Conservation (phyloP, 1,140 invertebrate species). For the Eciton burchellii region DNA sequence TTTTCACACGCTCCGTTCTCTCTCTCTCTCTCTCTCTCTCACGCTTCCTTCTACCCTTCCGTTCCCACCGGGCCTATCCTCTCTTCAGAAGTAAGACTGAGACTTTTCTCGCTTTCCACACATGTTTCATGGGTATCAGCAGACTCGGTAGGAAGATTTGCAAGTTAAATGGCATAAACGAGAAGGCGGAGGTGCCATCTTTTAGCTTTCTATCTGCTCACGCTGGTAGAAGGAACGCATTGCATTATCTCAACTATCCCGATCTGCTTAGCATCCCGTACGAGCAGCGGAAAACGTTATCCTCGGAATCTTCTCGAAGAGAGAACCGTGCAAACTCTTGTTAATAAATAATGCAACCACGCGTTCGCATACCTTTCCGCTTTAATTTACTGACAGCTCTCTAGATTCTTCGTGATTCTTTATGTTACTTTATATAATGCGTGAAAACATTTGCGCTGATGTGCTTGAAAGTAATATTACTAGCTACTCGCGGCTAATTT, state of each 20-base stretch:
- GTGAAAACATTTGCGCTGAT: neutral
- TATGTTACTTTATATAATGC: neutral
- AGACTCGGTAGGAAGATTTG: constrained; percentile 79
- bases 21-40: constrained; percentile 54
- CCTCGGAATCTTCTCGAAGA: neutral
- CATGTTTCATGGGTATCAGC: constrained; percentile 77
- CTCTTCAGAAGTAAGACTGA: constrained; percentile 58
- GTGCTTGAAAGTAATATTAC: neutral
- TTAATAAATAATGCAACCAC: constrained; percentile 3
- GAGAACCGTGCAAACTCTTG: neutral
- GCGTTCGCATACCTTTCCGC: neutral
- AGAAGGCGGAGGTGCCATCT: constrained; percentile 69
- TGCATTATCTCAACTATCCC: neutral
- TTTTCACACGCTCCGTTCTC: constrained; percentile 76
- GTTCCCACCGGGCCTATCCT: constrained; percentile 51
- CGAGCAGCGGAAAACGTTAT: neutral
- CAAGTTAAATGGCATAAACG: constrained; percentile 83
- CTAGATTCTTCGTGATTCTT: neutral
- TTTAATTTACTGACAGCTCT: constrained; percentile 1
- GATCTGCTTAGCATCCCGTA: neutral
- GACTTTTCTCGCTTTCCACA: constrained; percentile 78
- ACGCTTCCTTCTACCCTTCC: constrained; percentile 48
- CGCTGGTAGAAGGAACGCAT: constrained; percentile 2
- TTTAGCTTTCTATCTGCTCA: constrained; percentile 63
- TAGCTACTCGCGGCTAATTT: neutral